These are phyloP conservation scores for Rallus crepitans DNA, from an alignment of 2,797 vertebrate species.

Conservation along the genomic window DNA sequence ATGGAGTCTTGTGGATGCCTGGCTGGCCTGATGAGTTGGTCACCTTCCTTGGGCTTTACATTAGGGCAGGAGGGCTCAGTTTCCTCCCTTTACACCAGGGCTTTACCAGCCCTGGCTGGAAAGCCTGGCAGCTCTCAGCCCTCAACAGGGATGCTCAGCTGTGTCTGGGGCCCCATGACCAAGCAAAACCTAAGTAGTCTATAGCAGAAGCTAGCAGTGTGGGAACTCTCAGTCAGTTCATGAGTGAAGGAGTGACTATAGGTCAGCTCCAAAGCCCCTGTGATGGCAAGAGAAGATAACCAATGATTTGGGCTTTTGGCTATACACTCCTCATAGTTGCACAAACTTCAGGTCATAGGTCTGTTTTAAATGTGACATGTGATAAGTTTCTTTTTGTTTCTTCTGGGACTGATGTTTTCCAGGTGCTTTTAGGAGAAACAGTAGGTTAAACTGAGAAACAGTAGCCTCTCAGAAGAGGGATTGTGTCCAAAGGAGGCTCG, in stretches of 20 bases:
- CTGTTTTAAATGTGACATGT: neutral
- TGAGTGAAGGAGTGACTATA: neutral
- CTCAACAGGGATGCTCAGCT: neutral
- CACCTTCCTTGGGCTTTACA: neutral
- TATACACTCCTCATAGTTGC: neutral
- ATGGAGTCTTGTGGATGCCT: neutral
- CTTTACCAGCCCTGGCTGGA: neutral
- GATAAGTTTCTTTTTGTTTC: neutral
- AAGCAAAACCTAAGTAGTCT: neutral
- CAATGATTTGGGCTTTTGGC: neutral
- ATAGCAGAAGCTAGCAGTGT: neutral
- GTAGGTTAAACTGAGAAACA: neutral
- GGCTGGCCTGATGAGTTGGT: neutral
- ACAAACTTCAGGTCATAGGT: neutral
- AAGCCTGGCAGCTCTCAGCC: neutral
- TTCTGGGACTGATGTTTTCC: neutral
- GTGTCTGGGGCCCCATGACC: neutral
- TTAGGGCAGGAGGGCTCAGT: neutral
- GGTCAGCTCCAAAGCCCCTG: neutral
- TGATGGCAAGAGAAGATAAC: neutral
- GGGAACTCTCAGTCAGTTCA: accelerated
- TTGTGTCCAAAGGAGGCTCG: neutral
- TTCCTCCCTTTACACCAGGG: neutral
- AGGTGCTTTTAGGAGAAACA: neutral
- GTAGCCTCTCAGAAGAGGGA: neutral